phyloP scores from a whole-genome alignment of 92 coral and sea anemone species.

The Desmophyllum pertusum region DNA sequence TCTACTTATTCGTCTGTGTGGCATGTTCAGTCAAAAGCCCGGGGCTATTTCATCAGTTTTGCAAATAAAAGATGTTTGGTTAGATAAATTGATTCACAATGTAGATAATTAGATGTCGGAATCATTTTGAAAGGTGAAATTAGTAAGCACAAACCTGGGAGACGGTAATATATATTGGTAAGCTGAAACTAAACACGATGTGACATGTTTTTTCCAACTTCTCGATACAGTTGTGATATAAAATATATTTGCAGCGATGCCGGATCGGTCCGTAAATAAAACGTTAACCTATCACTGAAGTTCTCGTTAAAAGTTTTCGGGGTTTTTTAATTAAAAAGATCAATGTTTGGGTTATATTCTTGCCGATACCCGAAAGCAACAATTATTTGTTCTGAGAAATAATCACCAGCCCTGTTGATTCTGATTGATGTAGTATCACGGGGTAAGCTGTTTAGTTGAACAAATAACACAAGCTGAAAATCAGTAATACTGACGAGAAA shows the following conservation, averaged over 20 bases:
- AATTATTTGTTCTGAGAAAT: not conserved
- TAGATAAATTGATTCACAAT: conserved; percentile 12
- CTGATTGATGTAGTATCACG: not conserved
- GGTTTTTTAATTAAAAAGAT: conserved; percentile 4
- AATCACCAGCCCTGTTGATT: not conserved
- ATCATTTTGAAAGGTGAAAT: not conserved
- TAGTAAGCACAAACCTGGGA: not conserved
- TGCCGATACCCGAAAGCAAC: conserved; percentile 7
- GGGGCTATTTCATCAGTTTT: conserved; percentile 26
- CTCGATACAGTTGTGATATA: not conserved
- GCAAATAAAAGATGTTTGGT: conserved; percentile 14
- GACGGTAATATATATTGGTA: not conserved
- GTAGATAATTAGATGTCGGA: conserved; percentile 17
- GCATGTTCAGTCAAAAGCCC: not conserved
- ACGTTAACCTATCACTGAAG: not conserved
- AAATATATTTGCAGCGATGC: not conserved
- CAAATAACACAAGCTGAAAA: no score
- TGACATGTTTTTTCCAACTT: not conserved
- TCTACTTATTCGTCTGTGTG: not conserved
- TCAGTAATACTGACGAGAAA: not conserved
- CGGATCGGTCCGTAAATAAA: not conserved
- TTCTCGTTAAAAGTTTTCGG: not conserved
- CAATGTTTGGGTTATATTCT: conserved; percentile 2
- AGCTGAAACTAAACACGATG: not conserved
- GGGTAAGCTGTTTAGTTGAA: not conserved